Conservation (phyloP, 2,888 invertebrate genomes). For the Drosophila kokeensis region DNA sequence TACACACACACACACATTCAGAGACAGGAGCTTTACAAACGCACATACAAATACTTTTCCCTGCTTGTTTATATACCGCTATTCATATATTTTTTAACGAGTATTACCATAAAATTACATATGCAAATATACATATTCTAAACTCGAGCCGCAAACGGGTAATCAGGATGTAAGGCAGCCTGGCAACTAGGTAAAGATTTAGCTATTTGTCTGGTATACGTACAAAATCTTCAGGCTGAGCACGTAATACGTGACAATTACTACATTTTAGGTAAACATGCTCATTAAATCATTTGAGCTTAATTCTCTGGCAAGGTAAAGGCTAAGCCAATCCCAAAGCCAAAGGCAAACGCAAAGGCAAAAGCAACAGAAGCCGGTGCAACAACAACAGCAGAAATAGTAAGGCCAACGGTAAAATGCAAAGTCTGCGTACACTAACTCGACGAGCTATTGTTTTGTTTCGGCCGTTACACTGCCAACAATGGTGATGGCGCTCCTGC, state of each 20-base stretch:
- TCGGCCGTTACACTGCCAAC: slow-evolving; percentile 24
- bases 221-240: slow-evolving; percentile 71
- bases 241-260: slow-evolving; percentile 81
- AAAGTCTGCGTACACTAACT: slow-evolving; percentile 48
- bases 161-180: slow-evolving; percentile 33
- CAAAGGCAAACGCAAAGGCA: slow-evolving; percentile 19
- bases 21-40: slow-evolving; percentile 21
- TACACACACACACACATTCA: slow-evolving; percentile 6
- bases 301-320: slow-evolving; percentile 50
- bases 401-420: slow-evolving; percentile 47
- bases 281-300: slow-evolving; percentile 80
- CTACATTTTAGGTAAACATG: slow-evolving; percentile 79
- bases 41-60: slow-evolving; percentile 36
- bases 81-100: slow-evolving; percentile 72
- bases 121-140: slow-evolving; percentile 77
- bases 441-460: slow-evolving; percentile 56
- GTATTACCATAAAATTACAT: slow-evolving; percentile 80
- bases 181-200: slow-evolving; percentile 61
- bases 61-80: slow-evolving; percentile 53
- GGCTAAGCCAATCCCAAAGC: slow-evolving; percentile 3
- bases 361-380: slow-evolving; percentile 1
- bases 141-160: slow-evolving; percentile 29
- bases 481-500: slow-evolving; percentile 23
- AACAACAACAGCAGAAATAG: not conserved
- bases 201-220: slow-evolving; percentile 71